Evolutionary conservation across 1,140 invertebrate species (phyloP).

Genomic region (Pomacea maculata): DNA sequence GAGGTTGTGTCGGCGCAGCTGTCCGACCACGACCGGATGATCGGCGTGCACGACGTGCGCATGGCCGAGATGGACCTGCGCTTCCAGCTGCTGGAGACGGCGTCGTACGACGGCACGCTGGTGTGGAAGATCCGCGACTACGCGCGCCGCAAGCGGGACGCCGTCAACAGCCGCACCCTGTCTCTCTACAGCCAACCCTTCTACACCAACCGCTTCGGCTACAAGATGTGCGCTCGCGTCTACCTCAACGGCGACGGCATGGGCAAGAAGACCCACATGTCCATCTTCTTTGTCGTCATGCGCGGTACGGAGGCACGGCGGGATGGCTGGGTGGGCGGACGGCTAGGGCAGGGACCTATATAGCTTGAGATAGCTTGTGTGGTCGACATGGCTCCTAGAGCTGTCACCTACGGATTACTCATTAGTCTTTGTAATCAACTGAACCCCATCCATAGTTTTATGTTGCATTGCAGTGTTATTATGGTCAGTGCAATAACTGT

Average conservation of each 20-base stretch:
- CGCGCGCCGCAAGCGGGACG: constrained; percentile 37
- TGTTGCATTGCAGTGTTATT: too few relatives aligned
- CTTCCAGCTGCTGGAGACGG: constrained; percentile 42
- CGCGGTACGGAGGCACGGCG: constrained; percentile 24
- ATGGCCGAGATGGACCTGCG: constrained; percentile 42
- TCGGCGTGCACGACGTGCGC: constrained; percentile 40
- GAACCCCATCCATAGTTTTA: too few relatives aligned
- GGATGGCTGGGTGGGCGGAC: too few relatives aligned
- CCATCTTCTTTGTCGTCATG: constrained; percentile 59
- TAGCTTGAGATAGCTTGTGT: too few relatives aligned
- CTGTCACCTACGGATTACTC: too few relatives aligned
- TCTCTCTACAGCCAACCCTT: constrained; percentile 59
- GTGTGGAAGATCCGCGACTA: constrained; percentile 55
- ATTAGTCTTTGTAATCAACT: too few relatives aligned
- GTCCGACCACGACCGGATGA: constrained; percentile 36
- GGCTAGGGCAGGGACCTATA: too few relatives aligned
- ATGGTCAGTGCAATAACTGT: too few relatives aligned
- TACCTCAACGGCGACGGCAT: constrained; percentile 59
- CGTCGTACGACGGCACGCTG: constrained; percentile 45
- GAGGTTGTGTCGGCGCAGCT: constrained; percentile 29
- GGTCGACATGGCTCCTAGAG: too few relatives aligned
- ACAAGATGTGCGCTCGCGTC: constrained; percentile 56
- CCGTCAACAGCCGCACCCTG: constrained; percentile 38
- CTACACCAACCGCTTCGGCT: constrained; percentile 53
- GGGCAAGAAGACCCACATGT: constrained; percentile 51